A percentile compares a stretch with the other conserved stretches of the same genome.
phyloP scores from a whole-genome alignment of 1,140 invertebrate species.

The Diachasma alloeum region DNA sequence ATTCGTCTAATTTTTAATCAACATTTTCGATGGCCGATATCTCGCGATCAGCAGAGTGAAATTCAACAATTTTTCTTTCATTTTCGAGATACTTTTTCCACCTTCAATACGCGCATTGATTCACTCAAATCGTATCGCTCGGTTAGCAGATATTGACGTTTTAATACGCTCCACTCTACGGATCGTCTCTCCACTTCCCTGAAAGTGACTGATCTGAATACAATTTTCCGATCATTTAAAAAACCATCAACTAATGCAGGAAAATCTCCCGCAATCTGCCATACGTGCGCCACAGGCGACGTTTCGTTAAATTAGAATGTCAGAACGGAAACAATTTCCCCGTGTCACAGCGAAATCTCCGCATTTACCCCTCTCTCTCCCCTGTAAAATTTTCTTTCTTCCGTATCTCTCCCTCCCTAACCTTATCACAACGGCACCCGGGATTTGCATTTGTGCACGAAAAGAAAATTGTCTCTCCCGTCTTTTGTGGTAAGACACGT shows the following conservation, averaged over 20 bases:
- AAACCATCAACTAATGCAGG: slow-evolving; percentile 12
- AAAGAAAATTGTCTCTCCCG: slow-evolving; percentile 21
- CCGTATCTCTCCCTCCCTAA: not conserved
- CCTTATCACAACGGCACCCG: not conserved
- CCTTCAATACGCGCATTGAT: no score
- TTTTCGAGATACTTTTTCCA: no score
- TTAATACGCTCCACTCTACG: no score
- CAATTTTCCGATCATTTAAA: not conserved
- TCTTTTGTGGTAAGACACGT: not conserved
- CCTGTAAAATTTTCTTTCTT: not conserved
- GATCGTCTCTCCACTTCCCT: not conserved
- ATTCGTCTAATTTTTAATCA: no score
- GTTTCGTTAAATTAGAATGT: slow-evolving; percentile 27
- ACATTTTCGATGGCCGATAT: no score
- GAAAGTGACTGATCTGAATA: not conserved
- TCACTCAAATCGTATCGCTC: no score
- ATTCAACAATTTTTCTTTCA: no score
- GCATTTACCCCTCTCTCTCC: not conserved
- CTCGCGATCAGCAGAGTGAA: no score
- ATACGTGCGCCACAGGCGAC: slow-evolving; percentile 24
- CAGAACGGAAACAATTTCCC: slow-evolving; percentile 23
- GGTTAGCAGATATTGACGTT: no score
- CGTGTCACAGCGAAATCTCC: slow-evolving; percentile 6
- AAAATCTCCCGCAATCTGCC: not conserved
- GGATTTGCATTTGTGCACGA: slow-evolving; percentile 1